Evolutionary conservation across 2,888 invertebrate genomes (phyloP).

Genomic region (Clitarchus hookeri): DNA sequence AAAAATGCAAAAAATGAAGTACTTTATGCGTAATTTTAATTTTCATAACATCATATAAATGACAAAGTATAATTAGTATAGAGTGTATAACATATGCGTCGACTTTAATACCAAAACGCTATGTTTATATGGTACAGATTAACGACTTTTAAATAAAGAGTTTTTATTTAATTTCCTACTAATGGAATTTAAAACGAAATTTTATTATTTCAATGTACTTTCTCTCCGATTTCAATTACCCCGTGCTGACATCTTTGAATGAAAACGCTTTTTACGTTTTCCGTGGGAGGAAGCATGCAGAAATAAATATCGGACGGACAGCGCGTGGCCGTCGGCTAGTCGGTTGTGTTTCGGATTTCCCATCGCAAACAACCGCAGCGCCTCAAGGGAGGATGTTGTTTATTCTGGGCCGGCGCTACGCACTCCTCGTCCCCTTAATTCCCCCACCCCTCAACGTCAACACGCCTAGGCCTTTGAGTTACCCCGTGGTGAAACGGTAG

Average conservation of each 20-base stretch:
- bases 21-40: no score
- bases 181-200: no score
- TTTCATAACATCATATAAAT: no score
- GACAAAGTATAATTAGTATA: no score
- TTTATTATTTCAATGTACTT: no score
- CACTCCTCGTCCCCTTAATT: neutral
- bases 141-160: no score
- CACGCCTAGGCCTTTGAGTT: neutral
- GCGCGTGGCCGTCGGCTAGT: neutral
- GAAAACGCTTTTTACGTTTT: neutral
- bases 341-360: neutral
- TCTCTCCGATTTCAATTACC: neutral
- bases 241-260: neutral
- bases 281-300: neutral
- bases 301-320: neutral
- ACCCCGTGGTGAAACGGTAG: neutral
- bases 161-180: no score
- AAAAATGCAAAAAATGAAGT: no score
- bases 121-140: no score
- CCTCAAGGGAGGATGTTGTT: neutral
- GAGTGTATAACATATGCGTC: no score
- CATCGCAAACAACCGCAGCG: constrained; percentile 9
- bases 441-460: neutral
- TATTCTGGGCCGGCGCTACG: neutral
- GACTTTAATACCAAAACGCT: no score